Evolutionary conservation across 2,888 invertebrate genomes (phyloP), one percentile per base, ranked within the genome.

Genomic region (Cyaniris semiargus): DNA sequence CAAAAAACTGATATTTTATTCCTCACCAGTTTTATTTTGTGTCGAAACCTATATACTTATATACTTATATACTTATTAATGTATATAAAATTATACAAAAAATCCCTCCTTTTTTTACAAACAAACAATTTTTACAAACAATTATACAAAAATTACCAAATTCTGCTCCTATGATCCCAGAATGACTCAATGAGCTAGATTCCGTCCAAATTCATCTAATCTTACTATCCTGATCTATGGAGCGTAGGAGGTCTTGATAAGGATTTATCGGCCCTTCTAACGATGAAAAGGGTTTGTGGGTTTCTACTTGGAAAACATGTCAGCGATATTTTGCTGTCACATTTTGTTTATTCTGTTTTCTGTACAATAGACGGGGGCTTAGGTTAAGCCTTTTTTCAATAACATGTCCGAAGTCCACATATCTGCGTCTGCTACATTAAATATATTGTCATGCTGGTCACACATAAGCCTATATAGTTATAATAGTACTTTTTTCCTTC

Each of bases 341-440:
- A 13, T 60, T 23, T 58, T 21, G 60, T 60, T 60, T 60, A 60
- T 66, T 66, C 13, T 66, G 4, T 66, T 23, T 60, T 66, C 13
- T 66, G 60, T 66, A 66, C 23, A 66, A 66, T 66, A 66, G 15
- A 27, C 23, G 23, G 13, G 60, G 60, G 60, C 4, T 66, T 66
- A 66, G 60, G 13, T 66, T 66, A 66, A 66, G 23, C 60, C 60
- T 66, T 66, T 66, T 66, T 23, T 66, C 60, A 66, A 66, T 66
- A 66, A 23, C 60, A 66, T 66, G 60, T 66, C 23, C 23, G 10
- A 66, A 21, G 60, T 23, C 23, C 60, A 53, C 1, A 15, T 60
- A 21, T 27, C 60, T 66, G 23, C 3, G 60, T 66, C 58, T 58
- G 58, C 23, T 21, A 21, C 60, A 66, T 66, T 66, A 23, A 66